Evolutionary conservation across 2,113 vertebrate species (phyloP).

Genomic region (Pardalotus punctatus): DNA sequence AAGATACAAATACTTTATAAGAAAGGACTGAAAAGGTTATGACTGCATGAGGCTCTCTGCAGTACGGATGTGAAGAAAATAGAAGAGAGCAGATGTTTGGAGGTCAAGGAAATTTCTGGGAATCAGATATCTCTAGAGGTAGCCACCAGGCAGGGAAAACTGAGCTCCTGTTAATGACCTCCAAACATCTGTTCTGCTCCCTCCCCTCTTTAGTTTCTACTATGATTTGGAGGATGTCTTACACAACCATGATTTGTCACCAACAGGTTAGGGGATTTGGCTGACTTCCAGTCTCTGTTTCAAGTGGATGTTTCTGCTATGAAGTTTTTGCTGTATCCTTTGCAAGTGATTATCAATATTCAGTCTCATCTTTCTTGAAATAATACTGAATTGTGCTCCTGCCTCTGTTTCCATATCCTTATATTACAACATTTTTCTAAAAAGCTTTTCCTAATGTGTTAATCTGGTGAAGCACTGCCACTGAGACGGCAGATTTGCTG

Average conservation of each 20-base stretch:
- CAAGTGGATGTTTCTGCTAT: conserved; percentile 29
- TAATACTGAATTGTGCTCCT: not conserved
- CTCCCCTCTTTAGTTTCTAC: conserved; percentile 39
- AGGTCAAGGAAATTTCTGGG: conserved; percentile 56
- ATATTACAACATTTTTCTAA: not conserved
- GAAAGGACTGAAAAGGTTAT: conserved; percentile 10
- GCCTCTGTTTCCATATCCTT: not conserved
- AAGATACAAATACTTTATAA: conserved; percentile 14
- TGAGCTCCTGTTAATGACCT: conserved; percentile 66
- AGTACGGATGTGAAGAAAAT: not conserved
- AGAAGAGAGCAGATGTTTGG: conserved; percentile 48
- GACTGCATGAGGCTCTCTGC: conserved; percentile 14
- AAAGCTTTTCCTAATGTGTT: not conserved
- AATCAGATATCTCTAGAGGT: conserved; percentile 59
- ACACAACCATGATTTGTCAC: conserved; percentile 25
- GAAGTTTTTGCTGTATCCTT: not conserved
- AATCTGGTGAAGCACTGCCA: not conserved
- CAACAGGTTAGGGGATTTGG: conserved; percentile 33
- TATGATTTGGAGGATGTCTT: conserved; percentile 32
- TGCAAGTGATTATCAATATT: conserved; percentile 17
- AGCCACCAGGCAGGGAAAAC: conserved; percentile 61
- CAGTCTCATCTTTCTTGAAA: not conserved
- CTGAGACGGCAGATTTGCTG: not conserved
- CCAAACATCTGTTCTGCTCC: conserved; percentile 55
- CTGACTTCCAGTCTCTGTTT: conserved; percentile 44